Percentiles rank a stretch among this genome's conserved stretches.
These are phyloP conservation scores for Chrysolina americana DNA, from an alignment of 2,888 invertebrate species.

Conservation along the genomic window DNA sequence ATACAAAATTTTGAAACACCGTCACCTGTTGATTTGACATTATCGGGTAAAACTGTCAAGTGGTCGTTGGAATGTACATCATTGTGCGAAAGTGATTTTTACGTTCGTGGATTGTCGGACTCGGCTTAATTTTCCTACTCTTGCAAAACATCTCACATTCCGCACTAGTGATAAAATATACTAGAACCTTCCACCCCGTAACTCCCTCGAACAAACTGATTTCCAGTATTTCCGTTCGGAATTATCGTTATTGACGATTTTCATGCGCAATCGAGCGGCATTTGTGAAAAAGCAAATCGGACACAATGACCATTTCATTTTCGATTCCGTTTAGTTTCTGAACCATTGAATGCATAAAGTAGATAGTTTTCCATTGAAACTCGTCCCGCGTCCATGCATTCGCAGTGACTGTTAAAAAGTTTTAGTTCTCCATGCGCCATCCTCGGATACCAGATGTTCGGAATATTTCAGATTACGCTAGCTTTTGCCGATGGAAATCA, in stretches of 20 bases:
- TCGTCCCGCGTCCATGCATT: conserved; percentile 8
- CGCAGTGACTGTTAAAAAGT: conserved; percentile 13
- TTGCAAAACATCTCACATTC: too few species aligned
- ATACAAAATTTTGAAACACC: too few species aligned
- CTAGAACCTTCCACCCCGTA: neutral
- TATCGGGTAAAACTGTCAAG: too few species aligned
- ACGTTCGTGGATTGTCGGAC: too few species aligned
- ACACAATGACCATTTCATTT: conserved; percentile 18
- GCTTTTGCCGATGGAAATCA: conserved; percentile 1
- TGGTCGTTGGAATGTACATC: too few species aligned
- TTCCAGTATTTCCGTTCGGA: neutral
- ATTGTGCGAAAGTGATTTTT: too few species aligned
- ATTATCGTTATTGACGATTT: conserved; percentile 14
- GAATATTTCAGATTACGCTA: neutral
- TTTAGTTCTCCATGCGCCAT: neutral
- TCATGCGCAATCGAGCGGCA: neutral
- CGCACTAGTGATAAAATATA: too few species aligned
- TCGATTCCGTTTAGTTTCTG: conserved; percentile 17
- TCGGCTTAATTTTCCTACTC: too few species aligned
- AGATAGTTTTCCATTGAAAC: conserved; percentile 19
- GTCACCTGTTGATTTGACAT: too few species aligned
- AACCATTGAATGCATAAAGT: conserved; percentile 3
- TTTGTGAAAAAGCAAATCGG: conserved; percentile 20
- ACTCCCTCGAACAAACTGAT: neutral
- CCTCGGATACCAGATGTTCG: conserved; percentile 11